Conservation (phyloP, 2,888 invertebrate genomes). For the Drosophila quasianomalipes region DNA sequence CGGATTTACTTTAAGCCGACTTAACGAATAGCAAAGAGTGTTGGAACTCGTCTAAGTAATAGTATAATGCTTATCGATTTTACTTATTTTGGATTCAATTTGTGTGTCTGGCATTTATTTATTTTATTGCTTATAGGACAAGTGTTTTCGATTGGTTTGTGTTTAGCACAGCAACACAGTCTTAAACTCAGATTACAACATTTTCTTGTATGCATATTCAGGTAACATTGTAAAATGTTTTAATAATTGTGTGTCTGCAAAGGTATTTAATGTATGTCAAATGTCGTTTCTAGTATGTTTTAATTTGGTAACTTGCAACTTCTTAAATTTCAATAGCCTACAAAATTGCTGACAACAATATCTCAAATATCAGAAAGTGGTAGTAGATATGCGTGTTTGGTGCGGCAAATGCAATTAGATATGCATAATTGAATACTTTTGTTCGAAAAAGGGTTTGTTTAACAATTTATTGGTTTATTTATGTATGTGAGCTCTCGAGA, state of each 20-base stretch:
- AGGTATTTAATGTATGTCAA: background rate
- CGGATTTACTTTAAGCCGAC: background rate
- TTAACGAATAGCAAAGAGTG: background rate
- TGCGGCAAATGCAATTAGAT: slow-evolving; percentile 51
- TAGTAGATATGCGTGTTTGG: background rate
- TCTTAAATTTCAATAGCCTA: background rate
- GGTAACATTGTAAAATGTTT: background rate
- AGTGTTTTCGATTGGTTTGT: background rate
- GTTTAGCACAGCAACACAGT: background rate
- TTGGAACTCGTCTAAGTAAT: background rate
- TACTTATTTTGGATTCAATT: background rate
- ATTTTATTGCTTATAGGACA: background rate
- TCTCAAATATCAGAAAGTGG: background rate
- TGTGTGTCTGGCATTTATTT: background rate
- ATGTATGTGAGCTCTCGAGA: slow-evolving; percentile 25
- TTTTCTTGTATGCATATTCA: no score
- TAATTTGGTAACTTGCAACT: background rate
- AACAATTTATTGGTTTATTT: slow-evolving; percentile 44
- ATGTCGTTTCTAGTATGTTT: background rate
- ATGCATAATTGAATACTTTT: slow-evolving; percentile 63
- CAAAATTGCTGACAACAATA: background rate
- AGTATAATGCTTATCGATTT: background rate
- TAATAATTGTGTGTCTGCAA: background rate
- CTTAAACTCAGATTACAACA: background rate
- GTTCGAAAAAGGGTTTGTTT: slow-evolving; percentile 37